Evolutionary conservation across 2,888 invertebrate species (phyloP).

Genomic region (Sinhomidia bicolor): DNA sequence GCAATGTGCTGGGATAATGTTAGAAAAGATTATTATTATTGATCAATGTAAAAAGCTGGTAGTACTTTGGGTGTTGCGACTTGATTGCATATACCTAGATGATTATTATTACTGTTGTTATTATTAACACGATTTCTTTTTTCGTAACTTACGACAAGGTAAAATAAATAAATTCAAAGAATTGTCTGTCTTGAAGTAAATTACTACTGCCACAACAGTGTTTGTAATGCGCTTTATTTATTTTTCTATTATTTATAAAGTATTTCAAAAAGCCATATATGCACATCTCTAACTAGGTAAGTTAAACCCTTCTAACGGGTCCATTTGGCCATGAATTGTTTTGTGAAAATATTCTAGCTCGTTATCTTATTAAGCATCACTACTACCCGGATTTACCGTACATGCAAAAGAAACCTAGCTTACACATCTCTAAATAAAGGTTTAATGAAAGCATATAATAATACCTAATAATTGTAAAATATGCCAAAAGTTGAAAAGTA

Average conservation of each 20-base stretch:
- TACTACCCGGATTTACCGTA: constrained; percentile 35
- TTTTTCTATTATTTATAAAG: too few relatives aligned
- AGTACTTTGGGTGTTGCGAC: constrained; percentile 37
- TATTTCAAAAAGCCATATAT: not conserved
- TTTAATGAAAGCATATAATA: too few relatives aligned
- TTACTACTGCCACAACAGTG: not conserved
- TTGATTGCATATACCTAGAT: constrained; percentile 18
- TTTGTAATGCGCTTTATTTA: not conserved
- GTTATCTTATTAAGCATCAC: not conserved
- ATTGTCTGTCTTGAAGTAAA: constrained; percentile 5
- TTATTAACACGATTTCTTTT: constrained; percentile 4
- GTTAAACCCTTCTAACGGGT: not conserved
- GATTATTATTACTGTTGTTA: not conserved
- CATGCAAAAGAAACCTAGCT: too few relatives aligned
- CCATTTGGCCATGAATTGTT: too few relatives aligned
- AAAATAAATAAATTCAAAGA: constrained; percentile 43
- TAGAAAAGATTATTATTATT: not conserved
- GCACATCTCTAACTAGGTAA: not conserved
- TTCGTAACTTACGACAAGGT: constrained; percentile 34
- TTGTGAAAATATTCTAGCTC: too few relatives aligned
- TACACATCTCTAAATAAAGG: too few relatives aligned
- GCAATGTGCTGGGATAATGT: constrained; percentile 37
- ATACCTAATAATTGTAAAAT: too few relatives aligned
- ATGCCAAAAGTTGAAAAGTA: too few relatives aligned
- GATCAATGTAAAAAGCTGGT: constrained; percentile 29